phyloP scores from a whole-genome alignment of 2,113 vertebrate species.

The Callopanchax toddi region DNA sequence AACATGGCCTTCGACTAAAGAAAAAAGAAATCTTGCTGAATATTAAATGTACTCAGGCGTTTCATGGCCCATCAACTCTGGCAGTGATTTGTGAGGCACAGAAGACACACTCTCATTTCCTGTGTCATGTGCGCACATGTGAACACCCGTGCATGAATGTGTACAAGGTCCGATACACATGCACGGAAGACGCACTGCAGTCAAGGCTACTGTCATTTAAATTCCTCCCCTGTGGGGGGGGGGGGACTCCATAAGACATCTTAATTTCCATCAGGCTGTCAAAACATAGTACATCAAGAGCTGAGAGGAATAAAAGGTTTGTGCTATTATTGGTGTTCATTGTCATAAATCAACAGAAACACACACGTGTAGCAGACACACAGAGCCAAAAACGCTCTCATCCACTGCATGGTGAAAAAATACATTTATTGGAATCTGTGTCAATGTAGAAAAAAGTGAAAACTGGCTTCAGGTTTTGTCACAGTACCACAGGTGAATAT shows the following conservation, averaged over 20 bases:
- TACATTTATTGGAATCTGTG: slow-evolving; percentile 85
- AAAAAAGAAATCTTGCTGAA: slow-evolving; percentile 39
- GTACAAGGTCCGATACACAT: slow-evolving; percentile 6
- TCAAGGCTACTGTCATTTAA: slow-evolving; percentile 54
- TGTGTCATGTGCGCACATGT: slow-evolving; percentile 23
- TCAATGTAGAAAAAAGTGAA: slow-evolving; percentile 80
- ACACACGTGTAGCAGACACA: slow-evolving; percentile 30
- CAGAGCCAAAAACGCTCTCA: slow-evolving; percentile 55
- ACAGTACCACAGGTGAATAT: slow-evolving; percentile 76
- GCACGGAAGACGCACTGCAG: slow-evolving; percentile 1
- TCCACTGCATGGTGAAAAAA: slow-evolving; percentile 80
- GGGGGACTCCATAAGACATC: slow-evolving; percentile 51
- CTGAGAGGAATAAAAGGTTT: not conserved
- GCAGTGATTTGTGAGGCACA: slow-evolving; percentile 47
- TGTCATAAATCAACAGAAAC: not conserved
- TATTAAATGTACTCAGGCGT: slow-evolving; percentile 66
- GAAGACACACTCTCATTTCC: slow-evolving; percentile 45
- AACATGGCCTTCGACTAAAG: slow-evolving; percentile 37
- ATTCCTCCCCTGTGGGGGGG: slow-evolving; percentile 50
- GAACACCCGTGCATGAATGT: slow-evolving; percentile 17
- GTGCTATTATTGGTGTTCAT: slow-evolving; percentile 19
- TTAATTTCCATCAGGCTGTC: slow-evolving; percentile 64
- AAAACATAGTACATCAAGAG: slow-evolving; percentile 45
- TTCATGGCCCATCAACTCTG: slow-evolving; percentile 62
- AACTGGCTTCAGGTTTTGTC: slow-evolving; percentile 76